Evolutionary conservation across 2,888 invertebrate species (phyloP).

Genomic region (Heterodera filipjevi): DNA sequence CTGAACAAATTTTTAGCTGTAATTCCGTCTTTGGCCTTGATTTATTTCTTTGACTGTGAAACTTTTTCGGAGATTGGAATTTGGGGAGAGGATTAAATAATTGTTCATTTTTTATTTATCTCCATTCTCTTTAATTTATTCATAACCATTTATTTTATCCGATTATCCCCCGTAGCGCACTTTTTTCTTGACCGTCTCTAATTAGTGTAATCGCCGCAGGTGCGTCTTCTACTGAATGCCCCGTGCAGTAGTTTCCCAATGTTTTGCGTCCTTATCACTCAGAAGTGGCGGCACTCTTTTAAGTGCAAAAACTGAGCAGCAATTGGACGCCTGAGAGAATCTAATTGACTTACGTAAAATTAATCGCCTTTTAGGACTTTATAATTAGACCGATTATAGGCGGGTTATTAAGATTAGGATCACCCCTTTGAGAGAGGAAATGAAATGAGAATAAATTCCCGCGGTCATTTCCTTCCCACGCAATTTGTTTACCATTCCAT

Average conservation of each 20-base stretch:
- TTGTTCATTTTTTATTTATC: background rate
- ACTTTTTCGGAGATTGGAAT: constrained; percentile 3
- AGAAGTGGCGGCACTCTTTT: background rate
- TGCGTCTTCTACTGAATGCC: background rate
- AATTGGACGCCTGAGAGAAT: background rate
- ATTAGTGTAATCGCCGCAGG: constrained; percentile 2
- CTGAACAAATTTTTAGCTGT: background rate
- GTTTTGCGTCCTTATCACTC: background rate
- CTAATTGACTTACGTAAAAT: constrained; percentile 8
- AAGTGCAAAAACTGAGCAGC: background rate
- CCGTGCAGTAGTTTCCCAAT: background rate
- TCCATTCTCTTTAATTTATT: too few species aligned
- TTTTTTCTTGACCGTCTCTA: background rate
- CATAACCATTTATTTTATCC: too few species aligned
- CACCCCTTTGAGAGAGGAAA: background rate
- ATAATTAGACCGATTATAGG: constrained; percentile 4
- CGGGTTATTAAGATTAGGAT: background rate
- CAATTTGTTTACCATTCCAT: constrained; percentile 16
- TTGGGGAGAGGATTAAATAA: background rate
- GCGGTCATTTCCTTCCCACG: background rate
- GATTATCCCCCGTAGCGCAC: background rate
- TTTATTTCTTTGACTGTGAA: background rate
- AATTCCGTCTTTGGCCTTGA: background rate
- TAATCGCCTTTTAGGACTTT: background rate
- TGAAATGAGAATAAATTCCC: background rate